Conservation (phyloP, 2,888 invertebrate species). For the Drosophila ustulata region DNA sequence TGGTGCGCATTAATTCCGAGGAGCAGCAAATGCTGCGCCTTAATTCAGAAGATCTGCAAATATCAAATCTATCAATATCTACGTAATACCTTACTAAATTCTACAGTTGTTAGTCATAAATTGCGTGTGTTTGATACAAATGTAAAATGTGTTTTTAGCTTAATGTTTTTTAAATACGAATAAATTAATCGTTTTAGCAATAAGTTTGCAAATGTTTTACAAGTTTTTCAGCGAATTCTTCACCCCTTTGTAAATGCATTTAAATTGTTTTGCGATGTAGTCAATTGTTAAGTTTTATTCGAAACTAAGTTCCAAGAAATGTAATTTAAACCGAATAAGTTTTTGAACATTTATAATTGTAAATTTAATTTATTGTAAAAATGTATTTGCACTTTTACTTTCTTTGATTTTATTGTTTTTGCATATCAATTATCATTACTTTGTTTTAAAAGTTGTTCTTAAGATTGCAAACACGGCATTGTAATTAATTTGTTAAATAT, state of each 20-base stretch:
- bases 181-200: conserved; percentile 67
- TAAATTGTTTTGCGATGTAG: neutral
- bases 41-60: conserved; percentile 85
- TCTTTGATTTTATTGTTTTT: neutral
- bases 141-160: conserved; percentile 71
- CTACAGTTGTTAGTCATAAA: conserved; percentile 42
- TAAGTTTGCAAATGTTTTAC: neutral
- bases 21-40: conserved; percentile 86
- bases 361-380: too few species aligned
- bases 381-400: too few species aligned
- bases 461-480: too few species aligned
- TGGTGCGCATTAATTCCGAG: conserved; percentile 86
- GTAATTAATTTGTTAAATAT: too few species aligned
- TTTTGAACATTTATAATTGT: too few species aligned
- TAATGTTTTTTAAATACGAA: conserved; percentile 63
- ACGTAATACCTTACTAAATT: conserved; percentile 65
- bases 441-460: too few species aligned
- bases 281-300: too few species aligned
- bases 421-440: neutral
- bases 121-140: conserved; percentile 47
- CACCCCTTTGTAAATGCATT: too few species aligned
- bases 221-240: neutral
- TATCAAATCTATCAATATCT: conserved; percentile 85
- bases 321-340: too few species aligned
- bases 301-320: neutral